Evolutionary conservation across 2,113 vertebrate genomes (phyloP).

Genomic region (Emydocephalus ijimae): DNA sequence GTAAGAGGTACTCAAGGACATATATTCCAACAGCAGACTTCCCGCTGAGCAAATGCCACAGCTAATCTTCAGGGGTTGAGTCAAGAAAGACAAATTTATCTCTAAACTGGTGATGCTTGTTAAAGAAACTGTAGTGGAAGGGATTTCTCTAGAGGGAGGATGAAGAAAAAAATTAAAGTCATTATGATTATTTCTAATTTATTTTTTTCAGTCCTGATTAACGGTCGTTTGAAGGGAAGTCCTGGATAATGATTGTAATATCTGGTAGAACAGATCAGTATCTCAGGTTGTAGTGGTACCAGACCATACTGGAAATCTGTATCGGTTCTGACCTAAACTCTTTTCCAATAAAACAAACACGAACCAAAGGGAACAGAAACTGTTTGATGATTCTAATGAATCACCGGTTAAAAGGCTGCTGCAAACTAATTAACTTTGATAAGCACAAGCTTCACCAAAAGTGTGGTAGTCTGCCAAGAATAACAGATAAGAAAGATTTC

Average conservation of each 20-base stretch:
- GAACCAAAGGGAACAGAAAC: too few relatives aligned
- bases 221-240: background rate
- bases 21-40: background rate
- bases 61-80: background rate
- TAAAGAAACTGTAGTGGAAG: background rate
- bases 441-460: too few relatives aligned
- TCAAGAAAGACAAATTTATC: background rate
- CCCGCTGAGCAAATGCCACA: background rate
- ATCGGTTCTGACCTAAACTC: too few relatives aligned
- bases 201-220: background rate
- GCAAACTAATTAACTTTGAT: too few relatives aligned
- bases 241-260: background rate
- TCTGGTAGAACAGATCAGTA: background rate
- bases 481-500: too few relatives aligned
- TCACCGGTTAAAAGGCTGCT: too few relatives aligned
- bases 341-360: too few relatives aligned
- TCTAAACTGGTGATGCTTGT: accelerated
- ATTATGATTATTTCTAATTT: background rate
- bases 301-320: background rate
- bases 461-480: too few relatives aligned
- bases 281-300: background rate
- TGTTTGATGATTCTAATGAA: too few relatives aligned
- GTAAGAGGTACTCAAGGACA: background rate
- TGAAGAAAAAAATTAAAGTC: background rate
- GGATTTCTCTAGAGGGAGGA: background rate